Evolutionary conservation across 2,113 vertebrate species (phyloP).

Genomic region (Dendropsophus ebraccatus): DNA sequence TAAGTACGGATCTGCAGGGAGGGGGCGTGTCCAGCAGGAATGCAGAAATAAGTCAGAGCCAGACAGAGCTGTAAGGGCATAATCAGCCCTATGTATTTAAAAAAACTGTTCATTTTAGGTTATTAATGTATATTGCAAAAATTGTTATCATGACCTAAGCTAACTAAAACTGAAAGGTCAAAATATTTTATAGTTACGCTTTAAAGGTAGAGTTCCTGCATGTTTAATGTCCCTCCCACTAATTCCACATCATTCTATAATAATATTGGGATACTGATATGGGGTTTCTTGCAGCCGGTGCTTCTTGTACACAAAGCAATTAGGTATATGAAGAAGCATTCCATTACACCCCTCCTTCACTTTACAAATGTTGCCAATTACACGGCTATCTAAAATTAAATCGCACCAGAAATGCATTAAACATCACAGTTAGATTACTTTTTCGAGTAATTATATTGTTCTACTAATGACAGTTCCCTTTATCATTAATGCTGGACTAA

Average conservation of each 20-base stretch:
- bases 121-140: no score
- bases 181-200: no score
- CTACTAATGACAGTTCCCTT: background rate
- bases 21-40: no score
- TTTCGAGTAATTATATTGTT: constrained; percentile 30
- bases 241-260: background rate
- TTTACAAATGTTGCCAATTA: constrained; percentile 79
- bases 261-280: constrained; percentile 17
- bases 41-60: no score
- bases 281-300: background rate
- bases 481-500: background rate
- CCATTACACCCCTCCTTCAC: constrained; percentile 76
- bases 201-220: no score
- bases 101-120: no score
- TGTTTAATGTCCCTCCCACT: no score
- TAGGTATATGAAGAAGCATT: constrained; percentile 76
- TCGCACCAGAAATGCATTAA: constrained; percentile 61
- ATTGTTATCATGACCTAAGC: no score
- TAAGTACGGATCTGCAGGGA: no score
- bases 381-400: constrained; percentile 79
- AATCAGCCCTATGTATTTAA: no score
- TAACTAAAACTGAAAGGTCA: no score
- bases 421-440: background rate
- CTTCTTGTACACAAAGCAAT: constrained; percentile 63
- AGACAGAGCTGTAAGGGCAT: no score